A percentile compares a stretch with the other conserved stretches of the same genome.
These are phyloP conservation scores for Xestoiulus laeticollis DNA, from an alignment of 2,888 invertebrate species.

Conservation along the genomic window DNA sequence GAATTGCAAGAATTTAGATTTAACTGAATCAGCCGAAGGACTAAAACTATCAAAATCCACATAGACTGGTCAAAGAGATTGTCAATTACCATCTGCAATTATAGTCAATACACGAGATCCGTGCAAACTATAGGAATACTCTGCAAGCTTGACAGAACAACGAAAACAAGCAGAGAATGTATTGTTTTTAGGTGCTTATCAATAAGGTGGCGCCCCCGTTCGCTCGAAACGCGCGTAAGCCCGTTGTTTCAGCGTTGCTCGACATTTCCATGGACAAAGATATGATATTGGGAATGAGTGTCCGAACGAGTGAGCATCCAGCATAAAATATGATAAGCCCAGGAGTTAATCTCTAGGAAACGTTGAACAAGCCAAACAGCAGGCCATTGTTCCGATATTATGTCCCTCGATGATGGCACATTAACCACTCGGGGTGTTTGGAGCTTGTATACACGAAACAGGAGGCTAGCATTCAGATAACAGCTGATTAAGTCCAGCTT, in stretches of 20 bases:
- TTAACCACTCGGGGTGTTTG: conserved; percentile 40
- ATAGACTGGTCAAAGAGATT: no score
- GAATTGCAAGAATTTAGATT: no score
- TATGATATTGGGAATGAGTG: neutral
- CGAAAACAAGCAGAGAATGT: neutral
- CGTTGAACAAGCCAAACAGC: conserved; percentile 39
- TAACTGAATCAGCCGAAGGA: no score
- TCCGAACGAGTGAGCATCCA: conserved; percentile 34
- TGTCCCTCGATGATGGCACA: conserved; percentile 39
- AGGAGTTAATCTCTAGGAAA: conserved; percentile 41
- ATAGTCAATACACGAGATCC: no score
- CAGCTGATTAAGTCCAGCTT: conserved; percentile 41
- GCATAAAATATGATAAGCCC: conserved; percentile 35
- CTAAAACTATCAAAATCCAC: no score
- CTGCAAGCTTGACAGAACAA: no score
- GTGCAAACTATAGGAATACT: no score
- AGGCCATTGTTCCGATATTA: conserved; percentile 39
- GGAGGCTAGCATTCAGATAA: conserved; percentile 41
- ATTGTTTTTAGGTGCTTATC: neutral
- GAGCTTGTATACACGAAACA: conserved; percentile 36
- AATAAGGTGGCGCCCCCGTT: neutral
- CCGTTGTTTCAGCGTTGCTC: neutral
- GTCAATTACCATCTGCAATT: no score
- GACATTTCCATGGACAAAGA: neutral
- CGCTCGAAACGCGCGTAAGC: neutral